phyloP scores from a whole-genome alignment of 2,888 invertebrate genomes.

The Toxonevra muliebris region DNA sequence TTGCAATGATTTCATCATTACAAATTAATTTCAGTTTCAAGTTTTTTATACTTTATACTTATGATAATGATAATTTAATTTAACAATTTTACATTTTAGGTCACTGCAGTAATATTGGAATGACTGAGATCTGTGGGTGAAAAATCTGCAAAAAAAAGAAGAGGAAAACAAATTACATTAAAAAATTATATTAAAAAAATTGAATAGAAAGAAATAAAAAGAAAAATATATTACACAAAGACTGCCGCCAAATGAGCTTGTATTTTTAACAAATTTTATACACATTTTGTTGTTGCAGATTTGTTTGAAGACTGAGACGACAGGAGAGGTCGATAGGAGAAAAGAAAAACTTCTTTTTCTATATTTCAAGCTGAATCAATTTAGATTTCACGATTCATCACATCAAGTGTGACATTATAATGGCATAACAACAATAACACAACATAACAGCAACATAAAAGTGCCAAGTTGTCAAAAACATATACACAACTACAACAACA shows the following conservation, averaged over 20 bases:
- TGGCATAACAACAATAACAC: neutral
- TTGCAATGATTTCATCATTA: no score
- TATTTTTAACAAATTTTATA: neutral
- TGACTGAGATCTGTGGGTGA: conserved; percentile 11
- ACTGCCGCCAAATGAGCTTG: no score
- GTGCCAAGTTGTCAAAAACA: conserved; percentile 19
- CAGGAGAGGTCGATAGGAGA: no score
- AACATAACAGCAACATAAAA: conserved; percentile 10
- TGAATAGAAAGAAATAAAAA: neutral
- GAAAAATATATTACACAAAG: neutral
- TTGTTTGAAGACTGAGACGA: no score
- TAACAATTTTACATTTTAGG: no score
- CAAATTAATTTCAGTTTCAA: no score
- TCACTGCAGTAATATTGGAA: conserved; percentile 10
- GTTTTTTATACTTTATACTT: no score
- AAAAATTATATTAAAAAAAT: neutral
- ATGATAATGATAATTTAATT: no score
- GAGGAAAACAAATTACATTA: neutral
- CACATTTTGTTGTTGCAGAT: neutral
- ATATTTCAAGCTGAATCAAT: no score
- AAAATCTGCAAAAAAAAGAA: neutral
- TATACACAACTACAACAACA: neutral
- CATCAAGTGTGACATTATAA: neutral
- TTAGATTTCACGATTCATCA: no score
- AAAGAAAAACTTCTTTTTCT: no score